Conservation (phyloP, 2,888 invertebrate genomes). For the Drosophila gaucha region DNA sequence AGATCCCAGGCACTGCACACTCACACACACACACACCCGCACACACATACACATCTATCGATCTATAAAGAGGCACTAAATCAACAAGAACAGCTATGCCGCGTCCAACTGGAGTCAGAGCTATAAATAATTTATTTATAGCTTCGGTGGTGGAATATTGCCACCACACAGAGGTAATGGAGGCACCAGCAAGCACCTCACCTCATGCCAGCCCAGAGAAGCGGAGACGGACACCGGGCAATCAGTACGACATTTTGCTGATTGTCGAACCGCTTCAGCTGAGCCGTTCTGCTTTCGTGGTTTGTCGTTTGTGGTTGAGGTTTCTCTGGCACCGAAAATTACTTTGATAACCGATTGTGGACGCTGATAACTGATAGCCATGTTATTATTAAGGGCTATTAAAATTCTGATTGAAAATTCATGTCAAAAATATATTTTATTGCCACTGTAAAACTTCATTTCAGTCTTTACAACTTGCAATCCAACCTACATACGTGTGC, state of each 20-base stretch:
- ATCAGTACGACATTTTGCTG: conserved; percentile 45
- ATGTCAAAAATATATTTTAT: conserved; percentile 83
- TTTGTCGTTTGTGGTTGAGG: conserved; percentile 13
- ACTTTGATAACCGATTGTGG: conserved; percentile 79
- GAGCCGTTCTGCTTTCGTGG: conserved; percentile 24
- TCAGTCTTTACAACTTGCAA: conserved; percentile 49
- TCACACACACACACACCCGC: conserved; percentile 25
- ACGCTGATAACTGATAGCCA: conserved; percentile 81
- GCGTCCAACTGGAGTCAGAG: conserved; percentile 64
- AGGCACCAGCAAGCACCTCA: conserved; percentile 19
- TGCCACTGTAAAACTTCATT: conserved; percentile 72
- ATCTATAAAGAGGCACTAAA: conserved; percentile 79
- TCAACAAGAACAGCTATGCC: conserved; percentile 71
- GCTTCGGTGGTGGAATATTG: conserved; percentile 77
- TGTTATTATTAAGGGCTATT: conserved; percentile 84
- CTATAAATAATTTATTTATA: conserved; percentile 82
- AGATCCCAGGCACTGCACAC: conserved; percentile 32
- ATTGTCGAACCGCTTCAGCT: conserved; percentile 38
- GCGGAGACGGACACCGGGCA: conserved; percentile 35
- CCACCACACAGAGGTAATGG: conserved; percentile 78
- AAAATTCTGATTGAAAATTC: conserved; percentile 85
- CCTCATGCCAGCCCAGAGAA: conserved; percentile 4
- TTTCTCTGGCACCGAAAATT: conserved; percentile 56
- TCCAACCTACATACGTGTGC: not conserved
- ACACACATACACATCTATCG: conserved; percentile 51